These are phyloP conservation scores for Clunio marinus DNA, from an alignment of 2,888 invertebrate genomes.

Conservation along the genomic window DNA sequence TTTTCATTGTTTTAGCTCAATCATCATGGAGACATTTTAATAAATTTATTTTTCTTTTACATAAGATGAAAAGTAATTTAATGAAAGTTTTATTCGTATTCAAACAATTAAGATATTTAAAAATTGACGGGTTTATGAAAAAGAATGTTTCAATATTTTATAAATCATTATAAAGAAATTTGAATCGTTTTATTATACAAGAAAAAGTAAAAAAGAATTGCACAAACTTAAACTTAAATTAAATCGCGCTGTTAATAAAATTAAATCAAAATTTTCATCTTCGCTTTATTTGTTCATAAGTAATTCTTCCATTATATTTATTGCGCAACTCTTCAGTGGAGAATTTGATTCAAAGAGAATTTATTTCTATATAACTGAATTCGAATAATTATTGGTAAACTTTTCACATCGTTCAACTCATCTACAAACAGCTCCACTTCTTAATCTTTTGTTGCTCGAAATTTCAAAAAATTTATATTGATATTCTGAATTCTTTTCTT, in stretches of 20 bases:
- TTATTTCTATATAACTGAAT: too few relatives aligned
- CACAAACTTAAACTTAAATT: constrained; percentile 18
- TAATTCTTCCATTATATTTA: constrained; percentile 3
- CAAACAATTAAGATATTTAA: too few relatives aligned
- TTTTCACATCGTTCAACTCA: constrained; percentile 6
- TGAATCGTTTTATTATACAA: neutral
- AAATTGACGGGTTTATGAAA: too few relatives aligned
- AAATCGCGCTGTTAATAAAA: constrained; percentile 4
- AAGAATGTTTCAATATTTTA: too few relatives aligned
- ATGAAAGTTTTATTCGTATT: too few relatives aligned
- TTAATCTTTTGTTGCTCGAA: neutral
- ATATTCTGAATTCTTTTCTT: too few relatives aligned
- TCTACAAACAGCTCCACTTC: neutral
- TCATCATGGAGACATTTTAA: too few relatives aligned
- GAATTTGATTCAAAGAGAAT: neutral
- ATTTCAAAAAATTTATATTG: neutral
- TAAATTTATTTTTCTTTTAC: too few relatives aligned
- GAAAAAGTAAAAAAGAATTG: constrained; percentile 7
- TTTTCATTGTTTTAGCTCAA: neutral
- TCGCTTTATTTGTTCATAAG: neutral
- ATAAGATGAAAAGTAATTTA: too few relatives aligned
- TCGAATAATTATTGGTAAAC: too few relatives aligned
- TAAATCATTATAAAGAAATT: too few relatives aligned
- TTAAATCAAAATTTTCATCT: neutral
- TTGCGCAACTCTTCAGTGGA: neutral